phyloP scores from a whole-genome alignment of 2,113 vertebrate genomes.

The Grus americana region DNA sequence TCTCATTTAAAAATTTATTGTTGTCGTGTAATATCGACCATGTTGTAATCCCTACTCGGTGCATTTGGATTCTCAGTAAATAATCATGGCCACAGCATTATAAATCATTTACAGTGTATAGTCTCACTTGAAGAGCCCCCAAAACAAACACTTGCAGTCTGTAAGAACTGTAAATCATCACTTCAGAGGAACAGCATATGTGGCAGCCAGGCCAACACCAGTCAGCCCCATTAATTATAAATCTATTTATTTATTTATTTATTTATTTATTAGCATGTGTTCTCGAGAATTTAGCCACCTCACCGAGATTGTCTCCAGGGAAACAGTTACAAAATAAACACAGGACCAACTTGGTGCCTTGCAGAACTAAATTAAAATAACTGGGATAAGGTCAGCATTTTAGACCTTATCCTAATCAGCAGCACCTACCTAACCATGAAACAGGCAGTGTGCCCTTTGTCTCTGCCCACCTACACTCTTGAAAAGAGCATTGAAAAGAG shows the following conservation, averaged over 20 bases:
- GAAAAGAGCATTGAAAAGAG: not conserved
- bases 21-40: not conserved
- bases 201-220: not conserved
- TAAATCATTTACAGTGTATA: constrained; percentile 41
- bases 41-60: not conserved
- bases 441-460: not conserved
- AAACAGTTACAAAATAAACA: not conserved
- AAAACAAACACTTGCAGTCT: not conserved
- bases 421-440: not conserved
- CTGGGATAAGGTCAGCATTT: not conserved
- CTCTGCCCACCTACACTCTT: not conserved
- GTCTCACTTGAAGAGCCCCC: not conserved
- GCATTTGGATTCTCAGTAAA: constrained; percentile 33
- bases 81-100: not conserved
- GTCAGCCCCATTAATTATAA: constrained; percentile 19
- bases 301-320: constrained; percentile 3
- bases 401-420: not conserved
- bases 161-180: constrained; percentile 26
- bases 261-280: not conserved
- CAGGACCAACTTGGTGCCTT: not conserved
- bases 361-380: not conserved
- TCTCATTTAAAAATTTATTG: not conserved
- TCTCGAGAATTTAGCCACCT: not conserved
- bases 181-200: not conserved
- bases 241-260: not conserved